These are phyloP conservation scores for Semotilus atromaculatus DNA, from an alignment of 2,797 vertebrate genomes.

Conservation along the genomic window DNA sequence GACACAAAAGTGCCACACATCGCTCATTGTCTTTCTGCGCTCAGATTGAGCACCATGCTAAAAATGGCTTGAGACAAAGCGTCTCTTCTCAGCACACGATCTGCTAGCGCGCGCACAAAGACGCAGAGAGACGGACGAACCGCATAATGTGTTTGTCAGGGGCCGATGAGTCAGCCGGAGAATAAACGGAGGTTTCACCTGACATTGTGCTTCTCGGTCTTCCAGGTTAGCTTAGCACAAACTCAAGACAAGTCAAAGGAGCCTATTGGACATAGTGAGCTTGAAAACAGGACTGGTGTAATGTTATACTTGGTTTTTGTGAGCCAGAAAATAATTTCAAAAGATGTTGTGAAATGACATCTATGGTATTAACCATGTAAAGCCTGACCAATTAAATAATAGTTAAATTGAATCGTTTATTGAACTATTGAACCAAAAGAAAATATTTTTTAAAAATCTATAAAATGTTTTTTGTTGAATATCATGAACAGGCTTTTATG, in stretches of 20 bases:
- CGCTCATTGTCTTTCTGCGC: constrained; percentile 42
- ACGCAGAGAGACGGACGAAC: constrained; percentile 60
- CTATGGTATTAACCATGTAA: too few relatives aligned
- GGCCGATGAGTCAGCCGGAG: constrained; percentile 68
- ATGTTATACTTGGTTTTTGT: neutral
- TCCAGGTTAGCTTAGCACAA: constrained; percentile 54
- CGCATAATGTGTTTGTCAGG: constrained; percentile 69
- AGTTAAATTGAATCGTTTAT: too few relatives aligned
- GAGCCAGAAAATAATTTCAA: neutral
- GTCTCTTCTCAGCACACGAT: neutral
- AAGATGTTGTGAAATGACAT: neutral
- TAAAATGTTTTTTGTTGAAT: too few relatives aligned
- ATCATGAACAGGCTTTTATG: too few relatives aligned
- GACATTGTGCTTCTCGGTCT: constrained; percentile 52
- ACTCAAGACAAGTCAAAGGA: constrained; percentile 22
- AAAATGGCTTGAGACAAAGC: constrained; percentile 48
- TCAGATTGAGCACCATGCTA: constrained; percentile 38
- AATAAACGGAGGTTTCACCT: constrained; percentile 59
- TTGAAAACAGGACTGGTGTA: neutral
- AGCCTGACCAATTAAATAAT: too few relatives aligned
- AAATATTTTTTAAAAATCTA: too few relatives aligned
- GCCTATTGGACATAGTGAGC: neutral
- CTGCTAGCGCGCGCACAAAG: constrained; percentile 51
- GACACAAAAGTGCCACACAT: constrained; percentile 38
- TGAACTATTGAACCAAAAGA: too few relatives aligned